Evolutionary conservation across 2,888 invertebrate genomes (phyloP).

Genomic region (Agrotis ipsilon): DNA sequence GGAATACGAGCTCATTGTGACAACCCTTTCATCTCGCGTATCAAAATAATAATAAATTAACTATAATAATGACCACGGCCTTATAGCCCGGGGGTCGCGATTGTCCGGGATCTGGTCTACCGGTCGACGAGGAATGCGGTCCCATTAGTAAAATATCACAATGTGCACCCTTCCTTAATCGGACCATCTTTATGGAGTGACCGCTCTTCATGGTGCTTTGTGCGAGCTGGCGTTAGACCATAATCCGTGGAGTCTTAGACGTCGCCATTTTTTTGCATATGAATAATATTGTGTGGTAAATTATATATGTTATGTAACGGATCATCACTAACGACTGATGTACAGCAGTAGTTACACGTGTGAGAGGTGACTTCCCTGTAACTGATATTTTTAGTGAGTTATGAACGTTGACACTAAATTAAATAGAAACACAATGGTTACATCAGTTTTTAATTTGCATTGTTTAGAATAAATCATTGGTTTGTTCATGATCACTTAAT

Average conservation of each 20-base stretch:
- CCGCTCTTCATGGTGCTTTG: conserved; percentile 84
- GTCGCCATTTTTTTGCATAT: conserved; percentile 82
- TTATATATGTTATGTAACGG: conserved; percentile 65
- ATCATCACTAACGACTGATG: conserved; percentile 33
- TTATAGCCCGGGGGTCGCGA: conserved; percentile 66
- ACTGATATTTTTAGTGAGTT: conserved; percentile 34
- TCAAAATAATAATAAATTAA: conserved; percentile 91
- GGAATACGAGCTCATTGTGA: conserved; percentile 82
- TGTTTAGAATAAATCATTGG: conserved; percentile 30
- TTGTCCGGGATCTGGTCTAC: conserved; percentile 82
- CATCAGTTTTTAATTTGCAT: conserved; percentile 7
- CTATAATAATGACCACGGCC: conserved; percentile 85
- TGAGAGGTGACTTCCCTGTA: conserved; percentile 49
- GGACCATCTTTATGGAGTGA: conserved; percentile 88
- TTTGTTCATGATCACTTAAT: conserved; percentile 11
- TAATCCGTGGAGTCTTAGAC: conserved; percentile 84
- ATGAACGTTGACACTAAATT: conserved; percentile 8
- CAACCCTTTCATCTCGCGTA: conserved; percentile 88
- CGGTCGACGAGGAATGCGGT: conserved; percentile 87
- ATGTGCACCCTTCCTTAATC: conserved; percentile 85
- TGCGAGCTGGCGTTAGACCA: conserved; percentile 86
- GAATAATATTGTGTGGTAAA: conserved; percentile 76
- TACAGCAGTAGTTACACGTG: conserved; percentile 50
- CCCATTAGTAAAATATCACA: conserved; percentile 89
- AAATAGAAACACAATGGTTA: conserved; percentile 18